Evolutionary conservation across 2,888 invertebrate species (phyloP), one percentile per base, ranked within the genome.

Genomic region (Carcina quercana): DNA sequence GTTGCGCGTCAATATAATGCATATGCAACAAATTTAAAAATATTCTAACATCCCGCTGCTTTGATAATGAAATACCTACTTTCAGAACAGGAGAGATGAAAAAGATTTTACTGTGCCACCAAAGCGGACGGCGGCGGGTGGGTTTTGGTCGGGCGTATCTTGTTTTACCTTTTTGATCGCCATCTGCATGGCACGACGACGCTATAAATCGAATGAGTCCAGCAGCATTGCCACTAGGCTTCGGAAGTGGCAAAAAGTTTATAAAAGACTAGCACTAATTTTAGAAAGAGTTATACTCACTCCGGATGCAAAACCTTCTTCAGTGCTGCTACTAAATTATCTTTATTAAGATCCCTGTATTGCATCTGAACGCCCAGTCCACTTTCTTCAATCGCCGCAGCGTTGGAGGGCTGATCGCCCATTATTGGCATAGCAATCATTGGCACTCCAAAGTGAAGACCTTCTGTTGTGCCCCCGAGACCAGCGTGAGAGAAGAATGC

Each of bases 401-500:
- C 87, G 48, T 89, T 89, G 1, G 83, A 65, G 14, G 83, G 84
- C 50, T 89, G 89, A 45, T 89, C 89, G 4, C 88, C 88, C 20
- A 72, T 64, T 33, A 88, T 70, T 1, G 89, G 88, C 66, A 87
- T 82, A 3, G 86, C 84, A 4, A 89, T 53, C 36, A 86, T 70
- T 5, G 88, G 89, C 3, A 88, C 87, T 5, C 87, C 88, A 35
- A 75, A 84, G 46, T 87, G 85, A 15, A 88, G 78, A 2, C 86
- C 86, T 58, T 89, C 89, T 4, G 82, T 86, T 1, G 84, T 83
- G 4, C 89, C 85, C 28, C 87, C 71, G 53, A 88, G 80, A 1
- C 89, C 89, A 32, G 84, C 86, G 39, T 89, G 89, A 1, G 87
- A 80, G 20, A 87, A 65, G 51, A 88, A 89, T 1, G 83, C 87